Conservation (phyloP, 2,797 vertebrate species). For the Onychomys torridus region DNA sequence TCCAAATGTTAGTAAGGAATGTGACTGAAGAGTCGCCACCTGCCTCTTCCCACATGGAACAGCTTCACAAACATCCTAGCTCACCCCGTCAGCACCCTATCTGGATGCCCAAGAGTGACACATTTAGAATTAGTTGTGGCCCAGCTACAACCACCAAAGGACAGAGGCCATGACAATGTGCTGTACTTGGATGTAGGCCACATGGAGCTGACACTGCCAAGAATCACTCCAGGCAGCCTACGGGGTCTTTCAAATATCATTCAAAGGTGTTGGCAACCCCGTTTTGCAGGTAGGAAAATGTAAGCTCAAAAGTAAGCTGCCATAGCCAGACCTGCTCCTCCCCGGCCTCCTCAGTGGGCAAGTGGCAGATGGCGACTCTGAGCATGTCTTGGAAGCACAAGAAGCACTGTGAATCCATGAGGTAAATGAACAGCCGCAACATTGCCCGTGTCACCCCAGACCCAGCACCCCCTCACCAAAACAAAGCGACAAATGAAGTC, state of each 20-base stretch:
- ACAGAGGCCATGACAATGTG: neutral
- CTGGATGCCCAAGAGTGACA: neutral
- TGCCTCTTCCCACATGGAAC: constrained; percentile 79
- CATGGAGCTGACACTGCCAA: neutral
- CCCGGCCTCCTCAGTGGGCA: constrained; percentile 8
- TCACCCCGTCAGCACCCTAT: neutral
- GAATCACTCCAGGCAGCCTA: neutral
- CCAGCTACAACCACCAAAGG: neutral
- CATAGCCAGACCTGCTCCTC: neutral
- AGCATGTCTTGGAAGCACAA: constrained; percentile 80
- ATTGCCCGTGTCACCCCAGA: constrained; percentile 95
- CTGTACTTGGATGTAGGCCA: neutral
- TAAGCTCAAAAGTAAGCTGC: neutral
- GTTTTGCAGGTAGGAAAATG: neutral
- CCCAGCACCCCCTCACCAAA: constrained; percentile 89
- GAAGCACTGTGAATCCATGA: constrained; percentile 79
- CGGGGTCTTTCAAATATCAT: neutral
- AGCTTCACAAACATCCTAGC: neutral
- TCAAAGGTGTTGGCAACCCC: neutral
- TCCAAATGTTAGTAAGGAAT: constrained; percentile 81
- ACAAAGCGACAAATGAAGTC: constrained; percentile 61
- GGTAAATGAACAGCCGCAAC: constrained; percentile 84
- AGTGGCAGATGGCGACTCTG: constrained; percentile 84
- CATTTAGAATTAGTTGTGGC: neutral
- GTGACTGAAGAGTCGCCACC: constrained; percentile 81